Percentiles rank a stretch among this genome's conserved stretches.
phyloP scores from a whole-genome alignment of 2,797 vertebrate genomes.

The Coendou prehensilis region DNA sequence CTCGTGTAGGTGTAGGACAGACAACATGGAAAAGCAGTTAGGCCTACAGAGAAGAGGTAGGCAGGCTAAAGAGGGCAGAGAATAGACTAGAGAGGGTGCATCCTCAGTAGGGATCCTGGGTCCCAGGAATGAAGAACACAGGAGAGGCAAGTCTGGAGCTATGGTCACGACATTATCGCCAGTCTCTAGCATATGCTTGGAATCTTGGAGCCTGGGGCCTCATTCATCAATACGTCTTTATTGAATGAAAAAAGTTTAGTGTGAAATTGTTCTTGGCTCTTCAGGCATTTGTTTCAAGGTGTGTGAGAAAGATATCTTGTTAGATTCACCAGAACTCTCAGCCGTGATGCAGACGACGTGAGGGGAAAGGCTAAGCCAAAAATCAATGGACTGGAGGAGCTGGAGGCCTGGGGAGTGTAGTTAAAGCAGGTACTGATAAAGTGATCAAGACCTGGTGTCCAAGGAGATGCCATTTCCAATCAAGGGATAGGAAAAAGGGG shows the following conservation, averaged over 20 bases:
- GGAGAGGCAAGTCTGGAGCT: background rate
- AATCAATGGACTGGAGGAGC: background rate
- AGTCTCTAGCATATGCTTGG: background rate
- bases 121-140: background rate
- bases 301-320: background rate
- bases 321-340: background rate
- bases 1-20: background rate
- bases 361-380: background rate
- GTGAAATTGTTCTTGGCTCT: background rate
- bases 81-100: background rate
- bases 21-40: background rate
- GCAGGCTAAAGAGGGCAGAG: background rate
- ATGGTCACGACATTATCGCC: background rate
- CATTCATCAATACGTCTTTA: background rate
- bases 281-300: background rate
- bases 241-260: constrained; percentile 2
- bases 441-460: background rate
- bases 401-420: background rate
- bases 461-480: background rate
- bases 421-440: background rate
- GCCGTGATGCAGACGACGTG: background rate
- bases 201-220: background rate
- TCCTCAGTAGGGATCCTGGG: background rate
- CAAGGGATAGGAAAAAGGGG: background rate
- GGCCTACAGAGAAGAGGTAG: background rate